Base-by-base conservation (phyloP, 1,140 invertebrate species). In the Mamestra configurata region DNA sequence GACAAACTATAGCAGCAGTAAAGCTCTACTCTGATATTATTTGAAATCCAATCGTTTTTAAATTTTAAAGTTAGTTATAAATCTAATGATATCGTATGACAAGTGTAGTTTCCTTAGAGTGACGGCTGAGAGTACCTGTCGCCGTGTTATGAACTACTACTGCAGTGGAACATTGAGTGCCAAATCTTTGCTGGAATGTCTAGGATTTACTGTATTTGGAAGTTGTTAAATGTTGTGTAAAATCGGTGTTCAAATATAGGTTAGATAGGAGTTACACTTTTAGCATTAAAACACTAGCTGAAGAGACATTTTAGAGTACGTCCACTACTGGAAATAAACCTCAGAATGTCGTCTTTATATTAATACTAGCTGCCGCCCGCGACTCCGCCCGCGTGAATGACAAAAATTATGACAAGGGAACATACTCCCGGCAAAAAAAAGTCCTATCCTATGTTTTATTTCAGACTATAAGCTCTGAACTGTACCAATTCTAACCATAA, bases 91-190 rank as follows among this genome's bases (percentile, higher is more conserved):
- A n/a, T n/a, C n/a, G n/a, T 24, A 68, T 24, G 64, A 46, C 27
- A 68, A 68, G 40, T 68, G 64, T 24, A 68, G 64, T 68, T 68
- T 61, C 27, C 59, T 37, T 13, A 49, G 59, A 64, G 15, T 68
- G 64, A 68, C 64, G 64, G 49, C 40, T 24, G 64, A 66, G 37
- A 13, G 64, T 66, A 66, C 64, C 37, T 66, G 64, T 66, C 37
- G 8, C 2, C n/a, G 2, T 10, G 40, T 27, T 27, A 46, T 68
- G 40, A 68, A 68, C 10, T 24, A 27, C 64, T 6, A 2, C 64
- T 64, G 31, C 59, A 64, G 59, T 64, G 64, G 15, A 46, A 68
- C 37, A 43, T 66, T 18, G 37, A 66, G 64, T 43, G 37, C 64
- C 64, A 66, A 66, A 43, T 61, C 31, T 37, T 37, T 37, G 59